Evolutionary conservation across 2,888 invertebrate genomes (phyloP).

Genomic region (Oxycera nigricornis): DNA sequence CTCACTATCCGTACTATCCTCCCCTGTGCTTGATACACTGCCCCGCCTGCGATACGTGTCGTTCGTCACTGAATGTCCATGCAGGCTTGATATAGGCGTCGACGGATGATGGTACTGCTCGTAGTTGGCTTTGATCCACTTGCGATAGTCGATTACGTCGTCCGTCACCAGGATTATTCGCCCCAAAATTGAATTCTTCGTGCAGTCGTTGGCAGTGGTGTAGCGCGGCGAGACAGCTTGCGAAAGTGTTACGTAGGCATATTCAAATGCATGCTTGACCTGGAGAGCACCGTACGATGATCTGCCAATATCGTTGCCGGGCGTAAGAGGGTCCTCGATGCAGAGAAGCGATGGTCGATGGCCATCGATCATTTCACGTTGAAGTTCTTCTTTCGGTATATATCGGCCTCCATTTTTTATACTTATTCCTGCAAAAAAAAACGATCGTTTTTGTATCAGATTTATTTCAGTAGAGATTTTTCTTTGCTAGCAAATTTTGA

Average conservation of each 20-base stretch:
- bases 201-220: slow-evolving; percentile 66
- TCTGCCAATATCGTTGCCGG: slow-evolving; percentile 96
- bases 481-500: background rate
- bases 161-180: slow-evolving; percentile 93
- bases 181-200: slow-evolving; percentile 76
- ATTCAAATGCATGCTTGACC: slow-evolving; percentile 94
- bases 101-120: slow-evolving; percentile 54
- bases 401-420: slow-evolving; percentile 93
- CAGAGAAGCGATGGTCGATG: slow-evolving; percentile 93
- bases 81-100: slow-evolving; percentile 45
- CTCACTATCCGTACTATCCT: slow-evolving; percentile 62
- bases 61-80: slow-evolving; percentile 48
- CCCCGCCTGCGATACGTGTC: slow-evolving; percentile 56
- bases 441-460: background rate
- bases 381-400: slow-evolving; percentile 92
- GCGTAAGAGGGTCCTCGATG: slow-evolving; percentile 96
- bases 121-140: slow-evolving; percentile 62
- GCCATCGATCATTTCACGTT: slow-evolving; percentile 92
- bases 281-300: slow-evolving; percentile 82
- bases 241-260: slow-evolving; percentile 86
- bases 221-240: slow-evolving; percentile 72
- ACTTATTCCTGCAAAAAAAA: slow-evolving; percentile 68
- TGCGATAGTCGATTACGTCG: slow-evolving; percentile 77
- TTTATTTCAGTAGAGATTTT: background rate
- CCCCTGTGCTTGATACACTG: slow-evolving; percentile 61